These are phyloP conservation scores for Pyxicephalus adspersus DNA, from an alignment of 2,113 vertebrate species.

Conservation along the genomic window DNA sequence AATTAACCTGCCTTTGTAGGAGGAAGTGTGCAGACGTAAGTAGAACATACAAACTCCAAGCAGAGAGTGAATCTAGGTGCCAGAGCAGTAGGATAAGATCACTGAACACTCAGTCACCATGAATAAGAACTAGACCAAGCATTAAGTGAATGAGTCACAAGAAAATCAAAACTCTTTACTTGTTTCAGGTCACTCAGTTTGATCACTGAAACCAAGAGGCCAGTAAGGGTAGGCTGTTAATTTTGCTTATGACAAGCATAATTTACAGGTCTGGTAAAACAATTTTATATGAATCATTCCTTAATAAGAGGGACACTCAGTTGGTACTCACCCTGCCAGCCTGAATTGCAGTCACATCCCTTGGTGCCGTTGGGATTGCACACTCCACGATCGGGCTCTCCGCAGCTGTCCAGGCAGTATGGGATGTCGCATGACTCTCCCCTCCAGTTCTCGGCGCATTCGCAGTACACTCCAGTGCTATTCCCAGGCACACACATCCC, in stretches of 20 bases:
- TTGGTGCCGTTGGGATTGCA: constrained; percentile 72
- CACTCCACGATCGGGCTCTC: constrained; percentile 75
- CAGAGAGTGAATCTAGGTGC: too few species aligned
- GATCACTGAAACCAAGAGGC: too few species aligned
- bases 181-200: not conserved
- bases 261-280: too few species aligned
- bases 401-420: constrained; percentile 79
- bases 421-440: constrained; percentile 90
- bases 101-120: too few species aligned
- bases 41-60: too few species aligned
- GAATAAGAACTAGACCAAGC: not conserved
- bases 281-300: too few species aligned
- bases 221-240: not conserved
- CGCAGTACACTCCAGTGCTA: constrained; percentile 73
- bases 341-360: constrained; percentile 75
- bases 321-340: constrained; percentile 88
- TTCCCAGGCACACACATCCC: constrained; percentile 80
- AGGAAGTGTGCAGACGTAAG: too few species aligned
- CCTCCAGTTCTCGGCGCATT: constrained; percentile 85
- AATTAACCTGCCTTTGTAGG: too few species aligned
- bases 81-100: too few species aligned
- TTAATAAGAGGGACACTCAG: too few species aligned
- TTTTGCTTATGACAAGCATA: not conserved
- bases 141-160: not conserved
- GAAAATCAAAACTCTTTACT: constrained; percentile 38